Conservation (phyloP, 2,888 invertebrate genomes). For the Octonoba sinensis region DNA sequence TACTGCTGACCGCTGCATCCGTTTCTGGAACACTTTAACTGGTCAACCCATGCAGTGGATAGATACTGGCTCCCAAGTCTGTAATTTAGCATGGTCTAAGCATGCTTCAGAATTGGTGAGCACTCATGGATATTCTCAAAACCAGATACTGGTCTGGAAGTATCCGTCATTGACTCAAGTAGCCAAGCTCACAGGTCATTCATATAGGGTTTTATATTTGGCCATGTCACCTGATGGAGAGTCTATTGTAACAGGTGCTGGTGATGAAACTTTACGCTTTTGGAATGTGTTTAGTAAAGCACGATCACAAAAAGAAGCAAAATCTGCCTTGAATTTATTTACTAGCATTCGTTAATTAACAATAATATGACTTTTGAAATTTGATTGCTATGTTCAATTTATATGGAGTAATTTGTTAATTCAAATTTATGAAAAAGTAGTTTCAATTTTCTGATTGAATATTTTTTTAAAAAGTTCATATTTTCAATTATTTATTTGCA, state of each 20-base stretch:
- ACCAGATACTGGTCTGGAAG: slow-evolving; percentile 99
- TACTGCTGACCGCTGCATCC: slow-evolving; percentile 96
- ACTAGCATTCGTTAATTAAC: slow-evolving; percentile 84
- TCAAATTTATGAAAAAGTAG: too few species aligned
- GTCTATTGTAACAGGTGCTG: slow-evolving; percentile 98
- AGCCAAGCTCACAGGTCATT: slow-evolving; percentile 96
- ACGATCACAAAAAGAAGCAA: slow-evolving; percentile 91
- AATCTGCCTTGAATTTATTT: slow-evolving; percentile 92
- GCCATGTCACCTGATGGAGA: slow-evolving; percentile 98
- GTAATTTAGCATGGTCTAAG: slow-evolving; percentile 98
- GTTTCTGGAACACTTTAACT: slow-evolving; percentile 98
- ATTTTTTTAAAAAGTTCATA: too few species aligned
- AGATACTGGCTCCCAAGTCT: slow-evolving; percentile 97
- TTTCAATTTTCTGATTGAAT: too few species aligned
- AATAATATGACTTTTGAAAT: not conserved
- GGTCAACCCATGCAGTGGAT: slow-evolving; percentile 98
- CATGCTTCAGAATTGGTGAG: slow-evolving; percentile 94
- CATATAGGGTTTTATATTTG: slow-evolving; percentile 93
- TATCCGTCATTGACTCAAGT: slow-evolving; percentile 97
- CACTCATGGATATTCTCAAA: slow-evolving; percentile 98
- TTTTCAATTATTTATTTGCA: too few species aligned
- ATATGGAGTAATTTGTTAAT: too few species aligned
- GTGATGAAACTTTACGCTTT: slow-evolving; percentile 96
- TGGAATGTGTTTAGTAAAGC: slow-evolving; percentile 99
- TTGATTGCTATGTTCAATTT: too few species aligned